A percentile compares a stretch with the other conserved stretches of the same genome.
Evolutionary conservation across 2,888 invertebrate species (phyloP).

Genomic region (Melangyna quadrimaculata): DNA sequence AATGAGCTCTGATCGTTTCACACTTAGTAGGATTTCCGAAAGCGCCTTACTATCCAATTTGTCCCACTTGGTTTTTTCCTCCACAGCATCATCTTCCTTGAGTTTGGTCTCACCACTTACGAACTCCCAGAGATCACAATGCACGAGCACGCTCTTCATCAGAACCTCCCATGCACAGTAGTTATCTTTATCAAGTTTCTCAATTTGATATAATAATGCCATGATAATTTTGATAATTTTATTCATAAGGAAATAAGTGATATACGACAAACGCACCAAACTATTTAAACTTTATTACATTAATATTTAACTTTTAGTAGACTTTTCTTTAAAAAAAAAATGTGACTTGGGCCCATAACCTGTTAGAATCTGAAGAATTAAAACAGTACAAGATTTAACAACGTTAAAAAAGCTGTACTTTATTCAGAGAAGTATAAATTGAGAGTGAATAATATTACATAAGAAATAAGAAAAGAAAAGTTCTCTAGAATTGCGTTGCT

Average conservation of each 20-base stretch:
- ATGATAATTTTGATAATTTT: too few species aligned
- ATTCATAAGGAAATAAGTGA: neutral
- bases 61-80: neutral
- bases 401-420: neutral
- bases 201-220: too few species aligned
- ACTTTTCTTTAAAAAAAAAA: too few species aligned
- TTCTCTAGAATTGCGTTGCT: neutral
- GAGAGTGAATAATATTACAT: neutral
- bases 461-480: too few species aligned
- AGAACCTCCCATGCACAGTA: too few species aligned
- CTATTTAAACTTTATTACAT: too few species aligned
- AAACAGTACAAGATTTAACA: neutral
- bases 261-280: too few species aligned
- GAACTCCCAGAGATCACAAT: neutral
- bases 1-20: neutral
- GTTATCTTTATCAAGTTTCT: too few species aligned
- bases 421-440: neutral
- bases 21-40: neutral
- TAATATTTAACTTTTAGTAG: too few species aligned
- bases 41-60: neutral
- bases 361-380: neutral
- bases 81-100: neutral
- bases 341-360: neutral
- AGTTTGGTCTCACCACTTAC: too few species aligned
- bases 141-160: too few species aligned